These are phyloP conservation scores for Dicyrtomina minuta DNA, from an alignment of 2,888 invertebrate species.

Conservation along the genomic window DNA sequence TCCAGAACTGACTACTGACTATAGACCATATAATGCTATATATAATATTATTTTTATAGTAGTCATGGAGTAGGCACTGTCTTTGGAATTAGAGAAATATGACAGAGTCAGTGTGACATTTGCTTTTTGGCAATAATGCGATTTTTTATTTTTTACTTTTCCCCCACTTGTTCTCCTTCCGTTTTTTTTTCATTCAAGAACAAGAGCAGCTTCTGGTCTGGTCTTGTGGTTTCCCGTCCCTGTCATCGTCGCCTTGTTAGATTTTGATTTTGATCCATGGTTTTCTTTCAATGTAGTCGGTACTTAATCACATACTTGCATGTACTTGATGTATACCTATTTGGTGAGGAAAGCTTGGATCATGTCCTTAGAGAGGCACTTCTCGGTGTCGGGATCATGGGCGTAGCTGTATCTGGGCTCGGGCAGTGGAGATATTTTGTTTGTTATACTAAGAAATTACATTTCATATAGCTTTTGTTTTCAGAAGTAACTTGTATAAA, in stretches of 20 bases:
- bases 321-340: no score
- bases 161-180: conserved; percentile 7
- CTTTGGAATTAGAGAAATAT: conserved; percentile 7
- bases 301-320: no score
- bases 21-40: neutral
- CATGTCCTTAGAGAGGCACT: no score
- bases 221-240: conserved; percentile 21
- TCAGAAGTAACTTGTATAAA: no score
- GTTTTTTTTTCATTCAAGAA: conserved; percentile 2
- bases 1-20: no score
- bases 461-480: neutral
- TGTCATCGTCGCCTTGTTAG: conserved; percentile 32
- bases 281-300: conserved; percentile 32
- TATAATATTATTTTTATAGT: neutral
- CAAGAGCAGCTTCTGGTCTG: no score
- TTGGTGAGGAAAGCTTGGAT: neutral
- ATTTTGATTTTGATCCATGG: conserved; percentile 39
- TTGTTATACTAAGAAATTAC: neutral
- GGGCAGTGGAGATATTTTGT: neutral
- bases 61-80: neutral
- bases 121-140: conserved; percentile 33
- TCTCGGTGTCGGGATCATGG: neutral
- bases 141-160: conserved; percentile 34
- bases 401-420: no score
- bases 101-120: conserved; percentile 26